These are phyloP conservation scores for Pseudorhiza aurosa DNA, from an alignment of 30 jellyfish, hydroid and myxozoan species.

Conservation along the genomic window DNA sequence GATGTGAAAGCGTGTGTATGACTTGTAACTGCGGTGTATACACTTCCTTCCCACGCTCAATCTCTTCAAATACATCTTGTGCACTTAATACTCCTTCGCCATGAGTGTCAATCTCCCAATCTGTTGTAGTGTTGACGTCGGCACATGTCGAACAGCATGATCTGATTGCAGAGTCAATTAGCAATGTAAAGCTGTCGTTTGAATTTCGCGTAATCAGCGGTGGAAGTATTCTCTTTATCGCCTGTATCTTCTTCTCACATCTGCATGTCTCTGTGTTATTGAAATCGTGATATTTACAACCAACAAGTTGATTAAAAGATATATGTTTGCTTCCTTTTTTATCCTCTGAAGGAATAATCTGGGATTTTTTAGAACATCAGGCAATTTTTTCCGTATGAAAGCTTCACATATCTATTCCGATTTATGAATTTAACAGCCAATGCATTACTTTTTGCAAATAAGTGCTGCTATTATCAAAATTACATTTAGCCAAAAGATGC, in stretches of 20 bases:
- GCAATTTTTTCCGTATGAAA: no score
- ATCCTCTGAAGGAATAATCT: no score
- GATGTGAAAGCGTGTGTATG: neutral
- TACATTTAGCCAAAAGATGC: no score
- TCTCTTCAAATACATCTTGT: conserved; percentile 19
- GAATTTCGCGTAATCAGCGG: conserved; percentile 10
- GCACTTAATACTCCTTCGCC: conserved; percentile 31
- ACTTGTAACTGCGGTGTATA: conserved; percentile 27
- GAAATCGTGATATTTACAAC: no score
- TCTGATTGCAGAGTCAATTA: conserved; percentile 7
- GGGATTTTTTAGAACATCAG: no score
- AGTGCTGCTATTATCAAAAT: no score
- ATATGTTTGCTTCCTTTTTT: no score
- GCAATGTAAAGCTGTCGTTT: conserved; percentile 11
- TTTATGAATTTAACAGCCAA: no score
- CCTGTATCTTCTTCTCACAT: conserved; percentile 17
- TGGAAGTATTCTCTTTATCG: neutral
- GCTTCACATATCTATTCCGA: no score
- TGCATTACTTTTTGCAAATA: no score
- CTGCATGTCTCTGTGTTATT: conserved; percentile 51
- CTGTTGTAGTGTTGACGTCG: neutral
- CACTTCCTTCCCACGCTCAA: conserved; percentile 25
- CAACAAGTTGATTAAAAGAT: no score
- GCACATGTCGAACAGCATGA: conserved; percentile 33
- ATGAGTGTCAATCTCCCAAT: conserved; percentile 24